These are phyloP conservation scores for Antidorcas marsupialis DNA, from an alignment of 2,113 vertebrate genomes.

Conservation along the genomic window DNA sequence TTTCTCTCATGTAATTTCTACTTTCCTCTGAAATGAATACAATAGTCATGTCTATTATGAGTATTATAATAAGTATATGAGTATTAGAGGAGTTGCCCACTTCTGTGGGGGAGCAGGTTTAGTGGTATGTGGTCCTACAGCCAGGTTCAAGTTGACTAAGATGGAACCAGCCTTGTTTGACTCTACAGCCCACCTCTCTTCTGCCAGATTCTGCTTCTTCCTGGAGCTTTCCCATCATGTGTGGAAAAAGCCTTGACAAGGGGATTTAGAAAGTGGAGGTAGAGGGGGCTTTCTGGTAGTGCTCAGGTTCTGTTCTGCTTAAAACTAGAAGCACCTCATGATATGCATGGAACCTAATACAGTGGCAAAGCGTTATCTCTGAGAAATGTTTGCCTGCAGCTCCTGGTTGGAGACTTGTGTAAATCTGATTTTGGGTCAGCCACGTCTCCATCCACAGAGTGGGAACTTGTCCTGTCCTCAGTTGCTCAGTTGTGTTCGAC, in stretches of 20 bases:
- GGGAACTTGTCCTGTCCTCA: neutral
- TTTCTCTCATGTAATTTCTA: neutral
- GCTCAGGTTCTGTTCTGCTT: neutral
- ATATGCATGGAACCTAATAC: neutral
- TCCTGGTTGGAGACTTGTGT: neutral
- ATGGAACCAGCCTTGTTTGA: neutral
- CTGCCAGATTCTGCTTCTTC: neutral
- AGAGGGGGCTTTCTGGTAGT: neutral
- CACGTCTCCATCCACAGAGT: neutral
- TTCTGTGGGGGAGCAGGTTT: neutral
- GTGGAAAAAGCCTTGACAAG: neutral
- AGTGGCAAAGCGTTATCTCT: neutral
- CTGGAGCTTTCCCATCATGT: neutral
- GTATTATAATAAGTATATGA: neutral
- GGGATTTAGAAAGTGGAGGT: neutral
- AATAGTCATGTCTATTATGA: neutral
- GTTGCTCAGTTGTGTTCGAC: neutral
- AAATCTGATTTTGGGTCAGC: neutral
- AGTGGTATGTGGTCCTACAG: neutral
- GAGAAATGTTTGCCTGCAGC: neutral
- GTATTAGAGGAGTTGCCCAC: neutral
- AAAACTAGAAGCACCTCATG: neutral
- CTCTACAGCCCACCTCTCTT: neutral
- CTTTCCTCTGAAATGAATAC: neutral
- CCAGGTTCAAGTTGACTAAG: neutral